Evolutionary conservation across 2,113 vertebrate genomes (phyloP).

Genomic region (Chrysochloris asiatica): DNA sequence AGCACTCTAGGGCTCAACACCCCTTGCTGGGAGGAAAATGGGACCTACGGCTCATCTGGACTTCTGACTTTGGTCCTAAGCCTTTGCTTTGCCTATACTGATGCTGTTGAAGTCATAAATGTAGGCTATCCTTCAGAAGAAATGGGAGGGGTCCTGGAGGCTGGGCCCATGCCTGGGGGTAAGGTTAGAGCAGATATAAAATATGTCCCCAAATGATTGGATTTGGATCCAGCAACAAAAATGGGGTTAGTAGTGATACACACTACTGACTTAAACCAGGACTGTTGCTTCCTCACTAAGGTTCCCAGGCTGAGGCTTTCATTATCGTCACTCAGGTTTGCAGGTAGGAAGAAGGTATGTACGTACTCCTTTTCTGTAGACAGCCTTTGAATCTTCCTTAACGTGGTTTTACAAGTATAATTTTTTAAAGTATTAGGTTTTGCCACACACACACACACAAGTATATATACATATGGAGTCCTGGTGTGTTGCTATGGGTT

Average conservation of each 20-base stretch:
- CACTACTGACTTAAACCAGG: neutral
- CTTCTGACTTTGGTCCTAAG: neutral
- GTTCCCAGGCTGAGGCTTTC: accelerated
- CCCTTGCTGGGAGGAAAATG: accelerated
- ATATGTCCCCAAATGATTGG: neutral
- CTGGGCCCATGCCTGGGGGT: no score
- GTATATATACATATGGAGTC: no score
- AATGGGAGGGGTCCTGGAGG: neutral
- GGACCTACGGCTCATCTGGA: no score
- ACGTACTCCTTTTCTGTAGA: neutral
- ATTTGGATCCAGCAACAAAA: neutral
- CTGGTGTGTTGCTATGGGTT: no score
- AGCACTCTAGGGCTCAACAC: accelerated
- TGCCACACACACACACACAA: accelerated
- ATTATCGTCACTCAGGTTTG: accelerated
- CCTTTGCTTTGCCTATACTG: neutral
- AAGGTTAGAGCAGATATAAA: neutral
- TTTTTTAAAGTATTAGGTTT: no score
- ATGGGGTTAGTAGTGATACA: neutral
- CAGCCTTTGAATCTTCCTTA: accelerated
- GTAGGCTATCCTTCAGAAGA: accelerated
- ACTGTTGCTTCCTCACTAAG: accelerated
- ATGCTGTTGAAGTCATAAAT: neutral
- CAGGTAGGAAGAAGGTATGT: accelerated
- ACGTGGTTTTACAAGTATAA: neutral